A percentile compares a stretch with the other conserved stretches of the same genome.
These are phyloP conservation scores for Desmophyllum pertusum DNA, from an alignment of 92 coral and sea anemone species.

Conservation along the genomic window DNA sequence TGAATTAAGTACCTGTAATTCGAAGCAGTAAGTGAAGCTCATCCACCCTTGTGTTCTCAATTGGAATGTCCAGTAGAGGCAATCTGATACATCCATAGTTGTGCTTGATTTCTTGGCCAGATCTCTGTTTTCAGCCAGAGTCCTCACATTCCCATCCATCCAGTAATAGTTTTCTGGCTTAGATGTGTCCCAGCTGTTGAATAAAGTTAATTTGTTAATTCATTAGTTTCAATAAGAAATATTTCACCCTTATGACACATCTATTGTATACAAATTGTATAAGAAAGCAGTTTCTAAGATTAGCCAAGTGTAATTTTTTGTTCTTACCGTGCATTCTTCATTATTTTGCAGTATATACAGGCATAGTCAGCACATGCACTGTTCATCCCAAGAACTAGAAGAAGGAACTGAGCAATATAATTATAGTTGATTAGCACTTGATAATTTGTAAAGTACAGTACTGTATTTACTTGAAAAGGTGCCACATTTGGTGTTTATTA, in stretches of 20 bases:
- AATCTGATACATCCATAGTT: constrained; percentile 40
- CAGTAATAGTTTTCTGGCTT: constrained; percentile 49
- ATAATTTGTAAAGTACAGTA: neutral
- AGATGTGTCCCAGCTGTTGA: constrained; percentile 55
- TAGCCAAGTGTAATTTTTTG: neutral
- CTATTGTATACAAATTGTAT: too few relatives aligned
- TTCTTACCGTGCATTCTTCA: constrained; percentile 38
- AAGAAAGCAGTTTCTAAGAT: too few relatives aligned
- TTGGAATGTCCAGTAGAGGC: constrained; percentile 52
- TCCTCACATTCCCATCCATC: constrained; percentile 22
- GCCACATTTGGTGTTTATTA: constrained; percentile 14
- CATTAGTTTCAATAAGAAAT: neutral
- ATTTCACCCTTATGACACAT: neutral
- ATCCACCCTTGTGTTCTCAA: constrained; percentile 41
- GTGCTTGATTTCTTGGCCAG: constrained; percentile 33
- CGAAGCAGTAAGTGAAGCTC: constrained; percentile 53
- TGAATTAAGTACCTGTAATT: constrained; percentile 40
- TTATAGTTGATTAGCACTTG: constrained; percentile 7
- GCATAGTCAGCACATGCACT: constrained; percentile 47
- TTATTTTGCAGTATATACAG: constrained; percentile 53
- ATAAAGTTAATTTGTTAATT: neutral
- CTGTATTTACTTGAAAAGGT: neutral
- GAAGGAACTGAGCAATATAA: constrained; percentile 37
- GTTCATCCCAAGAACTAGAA: constrained; percentile 50
- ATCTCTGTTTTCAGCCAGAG: constrained; percentile 34